These are phyloP conservation scores for Drosophila bipectinata DNA, from an alignment of 1,140 invertebrate species.

Conservation along the genomic window DNA sequence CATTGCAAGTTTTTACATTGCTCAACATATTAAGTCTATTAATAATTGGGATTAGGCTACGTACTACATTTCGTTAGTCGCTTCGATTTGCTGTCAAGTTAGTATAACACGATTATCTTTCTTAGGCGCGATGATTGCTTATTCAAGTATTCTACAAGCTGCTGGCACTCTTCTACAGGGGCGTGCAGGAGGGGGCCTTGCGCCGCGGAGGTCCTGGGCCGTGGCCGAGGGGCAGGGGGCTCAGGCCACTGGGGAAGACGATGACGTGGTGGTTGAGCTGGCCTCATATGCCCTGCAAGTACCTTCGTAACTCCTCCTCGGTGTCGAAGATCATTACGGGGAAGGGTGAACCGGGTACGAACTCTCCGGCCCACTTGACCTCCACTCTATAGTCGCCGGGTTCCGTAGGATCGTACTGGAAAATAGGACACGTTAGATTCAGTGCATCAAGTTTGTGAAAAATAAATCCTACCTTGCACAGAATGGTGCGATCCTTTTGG, in stretches of 20 bases:
- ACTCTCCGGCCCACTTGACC: conserved; percentile 98
- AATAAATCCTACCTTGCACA: conserved; percentile 90
- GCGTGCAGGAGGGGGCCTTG: conserved; percentile 27
- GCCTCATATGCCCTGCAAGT: conserved; percentile 84
- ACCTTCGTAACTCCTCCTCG: conserved; percentile 94
- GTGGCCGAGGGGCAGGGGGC: conserved; percentile 26
- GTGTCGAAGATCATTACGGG: conserved; percentile 99
- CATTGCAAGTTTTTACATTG: conserved; percentile 45
- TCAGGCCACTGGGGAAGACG: conserved; percentile 74
- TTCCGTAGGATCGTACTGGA: conserved; percentile 96
- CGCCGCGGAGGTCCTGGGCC: conserved; percentile 24
- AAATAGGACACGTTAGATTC: background rate
- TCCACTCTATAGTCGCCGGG: conserved; percentile 99
- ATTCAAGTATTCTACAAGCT: conserved; percentile 37
- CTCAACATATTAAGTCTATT: conserved; percentile 40
- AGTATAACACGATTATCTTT: conserved; percentile 29
- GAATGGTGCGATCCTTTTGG: conserved; percentile 98
- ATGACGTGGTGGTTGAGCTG: conserved; percentile 78
- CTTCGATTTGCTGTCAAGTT: conserved; percentile 27
- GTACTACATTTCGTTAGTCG: conserved; percentile 31
- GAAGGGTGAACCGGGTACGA: conserved; percentile 98
- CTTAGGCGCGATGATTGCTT: conserved; percentile 32
- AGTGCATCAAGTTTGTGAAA: background rate
- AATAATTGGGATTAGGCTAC: conserved; percentile 39
- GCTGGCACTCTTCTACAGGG: conserved; percentile 29